Evolutionary conservation across 1,140 invertebrate genomes (phyloP).

Genomic region (Vanessa atalanta): DNA sequence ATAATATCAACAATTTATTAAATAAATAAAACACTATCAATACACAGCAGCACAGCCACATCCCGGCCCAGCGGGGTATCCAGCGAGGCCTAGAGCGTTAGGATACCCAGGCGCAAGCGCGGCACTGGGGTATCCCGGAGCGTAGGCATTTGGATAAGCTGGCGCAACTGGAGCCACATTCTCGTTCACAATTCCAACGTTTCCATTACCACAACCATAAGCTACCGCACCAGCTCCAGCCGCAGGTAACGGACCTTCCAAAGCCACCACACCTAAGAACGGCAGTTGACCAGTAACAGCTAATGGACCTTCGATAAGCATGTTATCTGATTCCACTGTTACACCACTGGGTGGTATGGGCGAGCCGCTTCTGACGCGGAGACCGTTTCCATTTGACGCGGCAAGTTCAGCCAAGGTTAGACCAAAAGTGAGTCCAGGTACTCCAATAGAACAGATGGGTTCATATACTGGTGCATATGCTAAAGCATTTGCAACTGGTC

Average conservation of each 20-base stretch:
- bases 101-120: not conserved
- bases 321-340: slow-evolving; percentile 41
- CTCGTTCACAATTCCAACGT: slow-evolving; percentile 36
- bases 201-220: slow-evolving; percentile 41
- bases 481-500: slow-evolving; percentile 2
- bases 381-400: slow-evolving; percentile 28
- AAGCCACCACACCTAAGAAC: slow-evolving; percentile 48
- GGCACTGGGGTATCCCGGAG: not conserved
- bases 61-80: not conserved
- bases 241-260: slow-evolving; percentile 46
- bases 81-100: not conserved
- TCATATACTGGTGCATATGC: not conserved
- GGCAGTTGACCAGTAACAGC: slow-evolving; percentile 49
- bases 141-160: not conserved
- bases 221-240: slow-evolving; percentile 35
- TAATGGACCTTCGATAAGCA: slow-evolving; percentile 45
- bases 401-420: not conserved
- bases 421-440: not conserved
- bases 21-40: slow-evolving; percentile 11
- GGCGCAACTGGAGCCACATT: slow-evolving; percentile 1
- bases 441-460: not conserved
- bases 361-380: slow-evolving; percentile 33
- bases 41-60: not conserved
- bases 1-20: slow-evolving; percentile 23
- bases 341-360: slow-evolving; percentile 39